Conservation (phyloP, 2,888 invertebrate genomes). For the Lymantria monacha region DNA sequence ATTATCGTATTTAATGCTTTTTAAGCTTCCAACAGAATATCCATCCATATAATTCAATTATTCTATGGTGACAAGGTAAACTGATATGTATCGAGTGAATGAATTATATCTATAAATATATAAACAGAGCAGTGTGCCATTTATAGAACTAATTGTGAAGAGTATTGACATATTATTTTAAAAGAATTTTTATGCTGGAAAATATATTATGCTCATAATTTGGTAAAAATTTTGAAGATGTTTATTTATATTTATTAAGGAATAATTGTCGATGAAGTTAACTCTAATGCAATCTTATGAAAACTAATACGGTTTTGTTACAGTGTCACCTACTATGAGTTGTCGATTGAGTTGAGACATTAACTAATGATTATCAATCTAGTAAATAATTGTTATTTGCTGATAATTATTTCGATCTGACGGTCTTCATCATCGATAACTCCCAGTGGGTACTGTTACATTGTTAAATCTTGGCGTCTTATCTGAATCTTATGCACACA, state of each 20-base stretch:
- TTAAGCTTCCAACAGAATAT: constrained; percentile 76
- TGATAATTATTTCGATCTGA: no score
- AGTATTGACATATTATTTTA: constrained; percentile 70
- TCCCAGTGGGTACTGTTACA: not conserved
- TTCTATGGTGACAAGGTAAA: constrained; percentile 80
- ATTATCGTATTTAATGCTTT: constrained; percentile 59
- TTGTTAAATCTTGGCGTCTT: constrained; percentile 37
- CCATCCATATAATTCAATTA: constrained; percentile 82
- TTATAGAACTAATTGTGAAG: constrained; percentile 71
- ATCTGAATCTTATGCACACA: constrained; percentile 77
- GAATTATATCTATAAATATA: constrained; percentile 61
- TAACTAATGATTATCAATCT: no score
- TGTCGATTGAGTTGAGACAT: no score
- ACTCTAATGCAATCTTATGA: constrained; percentile 60
- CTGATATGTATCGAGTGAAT: constrained; percentile 71
- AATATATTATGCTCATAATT: constrained; percentile 76
- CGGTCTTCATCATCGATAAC: no score
- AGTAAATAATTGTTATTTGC: no score
- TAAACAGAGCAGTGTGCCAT: constrained; percentile 79
- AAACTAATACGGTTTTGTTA: constrained; percentile 49
- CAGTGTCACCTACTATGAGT: constrained; percentile 27
- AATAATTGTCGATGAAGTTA: constrained; percentile 61
- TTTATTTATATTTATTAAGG: constrained; percentile 76
- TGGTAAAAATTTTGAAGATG: constrained; percentile 78
- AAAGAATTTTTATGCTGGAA: constrained; percentile 76